Base-by-base conservation (phyloP, 2,797 vertebrate species). In the Liasis olivaceus region DNA sequence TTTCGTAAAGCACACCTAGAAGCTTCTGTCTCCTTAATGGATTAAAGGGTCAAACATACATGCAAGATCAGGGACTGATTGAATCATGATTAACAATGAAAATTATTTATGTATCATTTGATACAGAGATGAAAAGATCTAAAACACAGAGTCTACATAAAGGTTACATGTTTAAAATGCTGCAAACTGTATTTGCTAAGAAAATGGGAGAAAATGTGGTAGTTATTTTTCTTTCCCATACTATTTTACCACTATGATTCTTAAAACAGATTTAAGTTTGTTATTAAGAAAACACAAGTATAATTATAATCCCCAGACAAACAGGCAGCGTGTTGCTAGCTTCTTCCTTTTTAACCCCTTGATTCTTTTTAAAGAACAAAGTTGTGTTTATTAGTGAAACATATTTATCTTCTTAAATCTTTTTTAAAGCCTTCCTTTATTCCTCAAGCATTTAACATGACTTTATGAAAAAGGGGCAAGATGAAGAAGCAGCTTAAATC, bases 1-100 rank as follows among this genome's bases (percentile, higher is more conserved):
- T 90, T 28, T 91, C 94, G 93, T 92, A 96, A 94, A 95, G 94
- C 2, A 72, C 4, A 72, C 72, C n/a, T 69, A 88, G 92, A 26
- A 26, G 93, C 94, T 92, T 93, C 72, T 26, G 0, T 93, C 89
- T 31, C 36, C 62, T 22, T 77, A 90, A 51, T 0, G 0, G 89
- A 89, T n/a, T 4, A 58, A 87, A 72, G 91, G 54, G 89, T 89
- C 31, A 66, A 89, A 56, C 28, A 85, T 92, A 93, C 66, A 92
- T 93, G n/a, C n/a, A 90, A 87, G 92, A 93, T 92, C 72, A 84
- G 63, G n/a, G 62, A 58, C 20, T 58, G 24, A 58, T 36, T 56
- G 15, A 28, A 64, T 0, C 24, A 22, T 20, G 24, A 28, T 88
- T 62, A n/a, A 20, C 15, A 72, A 5, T 54, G 47, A 28, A 85